Conservation (phyloP, 2,113 vertebrate genomes). For the Hydrochoerus hydrochaeris region DNA sequence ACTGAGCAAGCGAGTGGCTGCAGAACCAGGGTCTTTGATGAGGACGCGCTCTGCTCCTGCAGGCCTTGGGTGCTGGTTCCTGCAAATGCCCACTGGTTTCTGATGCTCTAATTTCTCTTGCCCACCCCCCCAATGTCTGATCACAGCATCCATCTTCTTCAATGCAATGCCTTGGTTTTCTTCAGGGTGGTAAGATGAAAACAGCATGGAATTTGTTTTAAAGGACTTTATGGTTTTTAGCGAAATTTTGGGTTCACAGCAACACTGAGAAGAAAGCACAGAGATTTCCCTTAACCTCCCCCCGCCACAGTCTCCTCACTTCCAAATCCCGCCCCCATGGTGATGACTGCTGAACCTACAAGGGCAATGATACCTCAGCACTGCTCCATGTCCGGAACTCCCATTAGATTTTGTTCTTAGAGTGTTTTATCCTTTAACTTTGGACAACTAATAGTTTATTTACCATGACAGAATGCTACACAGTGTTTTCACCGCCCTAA, state of each 20-base stretch:
- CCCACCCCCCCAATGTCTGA: background rate
- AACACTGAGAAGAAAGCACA: background rate
- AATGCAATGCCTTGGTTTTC: background rate
- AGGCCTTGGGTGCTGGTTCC: background rate
- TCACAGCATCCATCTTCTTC: background rate
- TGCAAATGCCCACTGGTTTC: fast-evolving
- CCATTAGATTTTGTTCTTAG: fast-evolving
- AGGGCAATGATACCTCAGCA: background rate
- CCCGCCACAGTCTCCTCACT: background rate
- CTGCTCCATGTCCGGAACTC: background rate
- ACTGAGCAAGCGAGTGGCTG: background rate
- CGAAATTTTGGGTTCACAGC: background rate
- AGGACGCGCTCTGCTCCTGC: too few relatives aligned
- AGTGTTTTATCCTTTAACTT: background rate
- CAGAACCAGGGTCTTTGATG: background rate
- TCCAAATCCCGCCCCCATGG: background rate
- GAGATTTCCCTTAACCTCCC: background rate
- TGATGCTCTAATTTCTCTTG: background rate
- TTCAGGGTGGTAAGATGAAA: background rate
- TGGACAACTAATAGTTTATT: background rate
- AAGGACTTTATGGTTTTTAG: background rate
- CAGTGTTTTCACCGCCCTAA: background rate
- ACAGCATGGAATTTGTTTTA: background rate
- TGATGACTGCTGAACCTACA: background rate
- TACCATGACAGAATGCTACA: background rate